These are phyloP conservation scores for Protobothrops mucrosquamatus DNA, from an alignment of 2,113 vertebrate species.

Conservation along the genomic window DNA sequence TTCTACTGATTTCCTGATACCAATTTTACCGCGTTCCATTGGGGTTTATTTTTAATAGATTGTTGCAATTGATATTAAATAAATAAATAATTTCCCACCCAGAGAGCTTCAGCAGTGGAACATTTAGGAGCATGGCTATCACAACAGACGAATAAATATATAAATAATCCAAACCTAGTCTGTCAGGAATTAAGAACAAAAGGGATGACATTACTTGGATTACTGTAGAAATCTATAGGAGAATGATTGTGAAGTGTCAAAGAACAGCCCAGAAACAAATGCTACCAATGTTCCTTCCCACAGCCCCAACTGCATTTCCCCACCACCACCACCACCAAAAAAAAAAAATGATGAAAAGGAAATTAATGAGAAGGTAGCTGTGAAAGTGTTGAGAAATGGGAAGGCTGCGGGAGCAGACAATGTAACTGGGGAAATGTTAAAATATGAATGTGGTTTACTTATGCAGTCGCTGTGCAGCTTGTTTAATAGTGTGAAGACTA, in stretches of 20 bases:
- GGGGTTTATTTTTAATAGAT: background rate
- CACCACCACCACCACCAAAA: background rate
- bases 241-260: background rate
- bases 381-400: background rate
- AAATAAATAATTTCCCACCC: background rate
- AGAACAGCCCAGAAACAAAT: background rate
- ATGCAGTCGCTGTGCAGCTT: background rate
- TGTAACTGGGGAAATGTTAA: background rate
- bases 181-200: background rate
- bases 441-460: background rate
- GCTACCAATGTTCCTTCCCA: background rate
- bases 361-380: background rate
- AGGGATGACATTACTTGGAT: background rate
- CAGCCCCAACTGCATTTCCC: background rate
- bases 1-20: background rate
- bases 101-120: background rate
- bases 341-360: background rate
- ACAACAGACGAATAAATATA: background rate
- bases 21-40: background rate
- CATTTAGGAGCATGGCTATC: background rate
- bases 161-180: background rate
- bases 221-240: background rate
- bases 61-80: background rate
- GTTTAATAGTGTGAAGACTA: background rate
- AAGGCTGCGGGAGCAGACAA: background rate